Base-by-base conservation (phyloP, 1,140 invertebrate species). In the Oncopeltus fasciatus region DNA sequence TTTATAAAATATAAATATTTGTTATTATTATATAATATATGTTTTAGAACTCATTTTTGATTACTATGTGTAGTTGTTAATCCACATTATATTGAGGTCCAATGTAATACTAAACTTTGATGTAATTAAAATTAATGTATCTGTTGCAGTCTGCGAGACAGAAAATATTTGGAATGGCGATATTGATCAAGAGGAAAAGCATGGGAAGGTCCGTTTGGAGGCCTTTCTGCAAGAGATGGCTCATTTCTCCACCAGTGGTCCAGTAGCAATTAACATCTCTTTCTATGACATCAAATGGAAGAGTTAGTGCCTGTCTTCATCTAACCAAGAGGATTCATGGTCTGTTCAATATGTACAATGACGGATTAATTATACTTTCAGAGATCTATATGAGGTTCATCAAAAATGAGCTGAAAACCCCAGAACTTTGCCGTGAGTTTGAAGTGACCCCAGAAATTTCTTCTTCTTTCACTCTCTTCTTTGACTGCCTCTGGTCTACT, bases 241-340 rank as follows among this genome's bases (percentile, higher is more conserved):
- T n/a, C n/a, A n/a, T n/a, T n/a, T n/a, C n/a, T n/a, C n/a, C n/a
- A n/a, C n/a, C n/a, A n/a, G n/a, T n/a, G 49, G 21, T 28, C 53
- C 61, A 31, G n/a, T n/a, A n/a, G 53, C 61, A 1, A 59, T 65
- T 38, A 65, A 65, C 33, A 29, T 65, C 2, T 47, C 60, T 1
- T 65, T 65, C 44, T 53, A n/a, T 18, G 20, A 61, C 24, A 65
- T 65, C n/a, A 62, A 65, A 28, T 62, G 60, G 63, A 51, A 53
- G 26, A 61, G 27, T 61, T 33, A 49, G 21, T 61, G 47, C 51
- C 14, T n/a, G n/a, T n/a, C n/a, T n/a, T n/a, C n/a, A n/a, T n/a
- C n/a, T n/a, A n/a, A n/a, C n/a, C n/a, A n/a, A n/a, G n/a, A n/a
- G n/a, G n/a, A n/a, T n/a, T n/a, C n/a, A n/a, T n/a, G n/a, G n/a